These are phyloP conservation scores for Gila robusta DNA, from an alignment of 2,797 vertebrate genomes.

Conservation along the genomic window DNA sequence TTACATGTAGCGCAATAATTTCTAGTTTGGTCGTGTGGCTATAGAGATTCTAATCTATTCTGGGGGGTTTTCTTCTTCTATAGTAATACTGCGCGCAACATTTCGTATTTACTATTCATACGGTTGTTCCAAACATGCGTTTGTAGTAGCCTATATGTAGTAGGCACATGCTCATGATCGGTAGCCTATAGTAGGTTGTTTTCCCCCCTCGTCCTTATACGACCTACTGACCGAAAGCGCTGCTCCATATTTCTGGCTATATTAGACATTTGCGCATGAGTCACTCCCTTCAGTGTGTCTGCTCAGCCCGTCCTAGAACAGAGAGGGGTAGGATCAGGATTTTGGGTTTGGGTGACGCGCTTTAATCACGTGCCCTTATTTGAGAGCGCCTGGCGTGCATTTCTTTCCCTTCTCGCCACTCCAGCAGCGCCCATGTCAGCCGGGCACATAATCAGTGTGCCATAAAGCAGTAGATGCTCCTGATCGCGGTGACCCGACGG, in stretches of 20 bases:
- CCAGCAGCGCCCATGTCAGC: conserved; percentile 67
- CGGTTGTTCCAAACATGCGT: background rate
- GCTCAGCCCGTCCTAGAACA: conserved; percentile 79
- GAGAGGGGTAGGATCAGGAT: conserved; percentile 81
- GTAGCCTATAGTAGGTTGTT: background rate
- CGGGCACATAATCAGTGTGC: conserved; percentile 72
- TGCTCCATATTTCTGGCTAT: conserved; percentile 55
- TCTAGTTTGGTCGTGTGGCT: background rate
- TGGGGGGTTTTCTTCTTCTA: background rate
- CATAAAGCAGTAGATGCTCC: conserved; percentile 76
- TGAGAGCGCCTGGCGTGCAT: conserved; percentile 58
- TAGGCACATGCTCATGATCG: conserved; percentile 15
- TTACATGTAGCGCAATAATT: background rate
- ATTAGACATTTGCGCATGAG: conserved; percentile 58
- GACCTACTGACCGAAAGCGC: conserved; percentile 55
- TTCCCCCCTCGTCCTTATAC: conserved; percentile 42
- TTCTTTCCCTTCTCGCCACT: conserved; percentile 55
- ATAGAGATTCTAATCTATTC: background rate
- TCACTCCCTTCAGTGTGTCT: conserved; percentile 65
- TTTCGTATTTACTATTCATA: background rate
- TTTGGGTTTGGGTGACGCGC: conserved; percentile 84
- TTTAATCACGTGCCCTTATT: conserved; percentile 80
- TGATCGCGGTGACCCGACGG: conserved; percentile 78
- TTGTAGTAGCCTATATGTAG: conserved; percentile 4
- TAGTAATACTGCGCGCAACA: background rate